phyloP scores from a whole-genome alignment of 2,113 vertebrate genomes.

The Lepidothrix coronata region DNA sequence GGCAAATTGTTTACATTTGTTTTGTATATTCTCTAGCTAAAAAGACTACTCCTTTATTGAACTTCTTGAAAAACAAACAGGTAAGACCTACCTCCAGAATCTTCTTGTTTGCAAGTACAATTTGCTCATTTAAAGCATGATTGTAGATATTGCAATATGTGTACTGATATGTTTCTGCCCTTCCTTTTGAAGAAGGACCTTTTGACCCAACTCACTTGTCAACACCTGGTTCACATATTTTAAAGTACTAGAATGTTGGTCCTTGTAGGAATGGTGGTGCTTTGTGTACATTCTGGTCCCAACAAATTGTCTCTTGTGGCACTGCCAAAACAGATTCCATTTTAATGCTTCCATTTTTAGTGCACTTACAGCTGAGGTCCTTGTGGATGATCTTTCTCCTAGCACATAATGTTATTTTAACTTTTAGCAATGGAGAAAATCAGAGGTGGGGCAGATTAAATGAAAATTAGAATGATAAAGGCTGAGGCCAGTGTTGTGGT shows the following conservation, averaged over 20 bases:
- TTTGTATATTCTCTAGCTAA: conserved; percentile 79
- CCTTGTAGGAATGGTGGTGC: not conserved
- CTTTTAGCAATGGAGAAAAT: not conserved
- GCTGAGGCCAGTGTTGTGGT: not conserved
- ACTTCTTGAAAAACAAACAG: conserved; percentile 99
- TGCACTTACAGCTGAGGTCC: not conserved
- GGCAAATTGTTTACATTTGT: not conserved
- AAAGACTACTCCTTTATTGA: conserved; percentile 95
- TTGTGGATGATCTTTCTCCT: not conserved
- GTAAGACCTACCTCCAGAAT: conserved; percentile 72
- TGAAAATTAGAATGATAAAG: not conserved
- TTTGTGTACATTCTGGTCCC: not conserved
- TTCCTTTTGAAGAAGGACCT: not conserved
- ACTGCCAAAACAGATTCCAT: not conserved
- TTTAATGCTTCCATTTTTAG: not conserved
- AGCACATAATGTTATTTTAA: not conserved
- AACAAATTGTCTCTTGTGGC: not conserved
- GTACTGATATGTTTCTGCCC: not conserved
- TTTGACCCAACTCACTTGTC: not conserved
- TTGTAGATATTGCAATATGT: not conserved
- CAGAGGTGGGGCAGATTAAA: not conserved
- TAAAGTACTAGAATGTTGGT: not conserved
- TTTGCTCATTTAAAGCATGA: not conserved
- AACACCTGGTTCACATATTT: not conserved
- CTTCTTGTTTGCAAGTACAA: not conserved